Evolutionary conservation across 2,888 invertebrate species (phyloP), one percentile per base, ranked within the genome.

Genomic region (Lycophotia porphyrea): DNA sequence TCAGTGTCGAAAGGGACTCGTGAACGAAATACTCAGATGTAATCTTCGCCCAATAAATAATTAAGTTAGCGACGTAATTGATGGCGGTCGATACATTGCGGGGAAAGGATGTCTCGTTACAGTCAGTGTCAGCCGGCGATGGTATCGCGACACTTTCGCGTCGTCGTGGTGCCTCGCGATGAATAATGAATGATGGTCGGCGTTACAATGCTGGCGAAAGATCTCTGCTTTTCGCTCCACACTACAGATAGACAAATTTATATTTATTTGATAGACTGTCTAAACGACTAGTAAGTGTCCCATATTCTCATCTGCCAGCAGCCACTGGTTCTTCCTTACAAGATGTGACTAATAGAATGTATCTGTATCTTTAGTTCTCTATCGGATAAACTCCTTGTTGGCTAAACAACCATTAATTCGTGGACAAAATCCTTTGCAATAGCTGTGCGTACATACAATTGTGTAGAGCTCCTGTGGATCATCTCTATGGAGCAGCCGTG

Each of bases 111-210:
- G 60, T 61, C 31, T 74, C 34, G 64, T 49, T 55, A 44, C 47
- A n/a, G 58, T 34, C 15, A 21, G 44, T 11, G n/a, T 55, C 49
- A 39, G 42, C n/a, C 18, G 39, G 47, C 66, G 81, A 77, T 70
- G 58, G 27, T 82, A 70, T 72, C 69, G 75, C 44, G 24, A 15
- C 27, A 42, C 13, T 60, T 34, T 61, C 70, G 34, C 70, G 60
- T 58, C 52, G 34, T 31, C 67, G 36, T 34, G n/a, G 31, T 24
- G 34, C 39, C 36, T 55, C 60, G 72, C 60, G n/a, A 49, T 67
- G 66, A 72, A 74, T 55, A 55, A 78, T 76, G n/a, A 49, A 65
- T 34, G 55, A 71, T 76, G 61, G 73, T 60, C n/a, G 34, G 58
- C 71, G 67, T 60, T 58, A 70, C 61, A 39, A 47, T 63, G 60